These are phyloP conservation scores for Berghia stephanieae DNA, from an alignment of 1,140 invertebrate genomes.

Conservation along the genomic window DNA sequence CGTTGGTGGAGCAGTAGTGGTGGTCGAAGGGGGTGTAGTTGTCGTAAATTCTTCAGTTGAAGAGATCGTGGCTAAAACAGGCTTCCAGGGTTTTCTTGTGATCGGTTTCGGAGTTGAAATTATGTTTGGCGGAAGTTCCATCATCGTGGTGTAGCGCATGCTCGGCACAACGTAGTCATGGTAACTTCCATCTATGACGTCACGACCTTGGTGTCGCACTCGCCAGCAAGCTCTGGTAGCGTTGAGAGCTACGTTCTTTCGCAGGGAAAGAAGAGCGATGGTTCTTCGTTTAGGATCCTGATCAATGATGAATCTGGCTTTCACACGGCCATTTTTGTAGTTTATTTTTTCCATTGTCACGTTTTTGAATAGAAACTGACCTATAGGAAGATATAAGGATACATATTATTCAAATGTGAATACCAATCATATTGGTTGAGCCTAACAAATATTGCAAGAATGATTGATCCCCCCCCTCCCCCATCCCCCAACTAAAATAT, in stretches of 20 bases:
- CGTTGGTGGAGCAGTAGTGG: not conserved
- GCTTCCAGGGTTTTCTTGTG: not conserved
- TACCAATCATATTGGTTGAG: too few species aligned
- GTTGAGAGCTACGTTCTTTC: slow-evolving; percentile 20
- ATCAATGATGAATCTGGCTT: not conserved
- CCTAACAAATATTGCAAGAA: too few species aligned
- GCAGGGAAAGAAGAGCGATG: not conserved
- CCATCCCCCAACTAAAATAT: too few species aligned
- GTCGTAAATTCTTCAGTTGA: not conserved
- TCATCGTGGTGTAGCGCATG: slow-evolving; percentile 12
- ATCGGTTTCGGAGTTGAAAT: slow-evolving; percentile 17
- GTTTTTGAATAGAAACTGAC: slow-evolving; percentile 33
- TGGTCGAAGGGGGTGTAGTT: not conserved
- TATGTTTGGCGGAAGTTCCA: slow-evolving; percentile 15
- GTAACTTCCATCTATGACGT: slow-evolving; percentile 27
- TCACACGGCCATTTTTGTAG: slow-evolving; percentile 13
- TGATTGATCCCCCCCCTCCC: too few species aligned
- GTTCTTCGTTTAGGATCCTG: not conserved
- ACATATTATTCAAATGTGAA: too few species aligned
- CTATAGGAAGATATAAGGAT: slow-evolving; percentile 22
- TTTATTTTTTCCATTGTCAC: not conserved
- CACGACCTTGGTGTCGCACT: slow-evolving; percentile 22
- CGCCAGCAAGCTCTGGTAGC: slow-evolving; percentile 17
- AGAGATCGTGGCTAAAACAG: not conserved
- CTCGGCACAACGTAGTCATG: slow-evolving; percentile 21